Evolutionary conservation across 2,113 vertebrate species (phyloP), one percentile per base, ranked within the genome.

Genomic region (Nerophis ophidion): DNA sequence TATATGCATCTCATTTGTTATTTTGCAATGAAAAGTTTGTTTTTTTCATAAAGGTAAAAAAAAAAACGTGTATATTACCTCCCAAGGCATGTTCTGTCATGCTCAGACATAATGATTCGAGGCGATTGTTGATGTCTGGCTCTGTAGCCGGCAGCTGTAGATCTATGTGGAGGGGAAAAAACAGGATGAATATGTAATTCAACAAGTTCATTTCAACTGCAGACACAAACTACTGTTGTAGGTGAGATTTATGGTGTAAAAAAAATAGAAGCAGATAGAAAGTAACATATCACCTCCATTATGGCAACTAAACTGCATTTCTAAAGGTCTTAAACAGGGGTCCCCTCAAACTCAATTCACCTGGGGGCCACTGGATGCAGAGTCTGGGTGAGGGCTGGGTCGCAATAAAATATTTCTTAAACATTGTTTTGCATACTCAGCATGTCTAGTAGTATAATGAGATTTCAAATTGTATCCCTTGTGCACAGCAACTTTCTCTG

Each of bases 21-120:
- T 40, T 40, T 9, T 40, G 10, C 38, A 9, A 9, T 40, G 38
- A 40, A 44, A 34, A 5, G 8, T n/a, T 9, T 2, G 46, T 16
- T 50, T 50, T 16, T 16, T 1, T 48, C 8, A 35, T 10, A 11
- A 35, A 7, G 26, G 38, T 45, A 0, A 15, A 40, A n/a, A 40
- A n/a, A 47, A 53, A 46, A 15, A 38, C n/a, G 4, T 14, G 10
- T 26, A 34, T 5, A 15, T 83, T 86, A 98, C 95, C 97, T 88
- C 92, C 95, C 84, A 99, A 89, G 17, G 97, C 96, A 54, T 99
- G 97, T 84, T 99, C 97, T 1, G 96, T 99, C 96, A 99, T 98
- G 86, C 97, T 97, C 87, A 95, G 92, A 88, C 97, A 99, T 89
- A 99, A 88, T 73, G 97, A 99, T 91, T 99, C 97, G 72, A 99